Conservation (phyloP, 2,888 invertebrate species). For the Nomada fabriciana region DNA sequence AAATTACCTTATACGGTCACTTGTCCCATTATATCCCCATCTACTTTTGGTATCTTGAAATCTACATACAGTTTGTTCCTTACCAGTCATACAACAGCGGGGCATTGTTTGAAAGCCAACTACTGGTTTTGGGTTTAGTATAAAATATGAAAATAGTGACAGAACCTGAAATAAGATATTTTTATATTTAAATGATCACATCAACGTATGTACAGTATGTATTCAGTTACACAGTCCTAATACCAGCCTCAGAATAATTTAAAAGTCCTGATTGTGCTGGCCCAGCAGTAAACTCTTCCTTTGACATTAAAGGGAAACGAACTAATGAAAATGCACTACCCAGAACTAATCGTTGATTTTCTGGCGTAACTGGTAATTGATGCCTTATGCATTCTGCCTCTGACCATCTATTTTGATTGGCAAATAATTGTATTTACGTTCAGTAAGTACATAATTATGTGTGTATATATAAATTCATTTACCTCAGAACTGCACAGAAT, state of each 20-base stretch:
- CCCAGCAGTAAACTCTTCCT: constrained; percentile 93
- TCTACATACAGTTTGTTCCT: constrained; percentile 90
- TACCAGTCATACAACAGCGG: constrained; percentile 91
- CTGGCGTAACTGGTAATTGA: constrained; percentile 88
- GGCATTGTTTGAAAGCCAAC: constrained; percentile 90
- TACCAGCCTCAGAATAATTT: constrained; percentile 88
- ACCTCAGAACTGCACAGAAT: constrained; percentile 89
- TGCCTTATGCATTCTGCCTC: constrained; percentile 90
- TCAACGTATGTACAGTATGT: neutral
- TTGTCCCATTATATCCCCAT: constrained; percentile 94
- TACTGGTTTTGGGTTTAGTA: constrained; percentile 91
- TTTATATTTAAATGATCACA: neutral
- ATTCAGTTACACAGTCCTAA: neutral
- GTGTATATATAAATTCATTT: neutral
- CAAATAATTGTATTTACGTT: constrained; percentile 26
- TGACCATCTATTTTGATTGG: constrained; percentile 86
- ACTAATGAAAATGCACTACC: constrained; percentile 90
- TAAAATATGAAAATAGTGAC: constrained; percentile 89
- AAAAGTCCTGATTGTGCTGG: constrained; percentile 91
- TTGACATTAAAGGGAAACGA: constrained; percentile 93
- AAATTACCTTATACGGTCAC: constrained; percentile 89
- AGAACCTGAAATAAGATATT: constrained; percentile 85
- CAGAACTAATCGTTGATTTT: constrained; percentile 89
- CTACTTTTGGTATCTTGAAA: constrained; percentile 92
- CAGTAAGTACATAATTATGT: neutral